phyloP scores from a whole-genome alignment of 2,797 vertebrate species.

The Epinephelus malabaricus region DNA sequence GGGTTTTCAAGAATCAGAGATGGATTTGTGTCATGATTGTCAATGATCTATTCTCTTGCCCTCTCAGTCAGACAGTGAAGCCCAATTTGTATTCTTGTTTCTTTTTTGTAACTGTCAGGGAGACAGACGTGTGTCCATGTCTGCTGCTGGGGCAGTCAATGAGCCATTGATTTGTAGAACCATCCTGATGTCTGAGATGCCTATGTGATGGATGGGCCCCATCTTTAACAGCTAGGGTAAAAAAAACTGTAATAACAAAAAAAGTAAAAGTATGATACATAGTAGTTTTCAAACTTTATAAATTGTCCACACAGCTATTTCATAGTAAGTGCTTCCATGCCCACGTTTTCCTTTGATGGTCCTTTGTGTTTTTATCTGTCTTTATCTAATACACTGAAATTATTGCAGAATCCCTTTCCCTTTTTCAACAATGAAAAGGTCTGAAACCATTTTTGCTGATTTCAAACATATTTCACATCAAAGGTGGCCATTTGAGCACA shows the following conservation, averaged over 20 bases:
- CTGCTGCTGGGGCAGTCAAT: constrained; percentile 80
- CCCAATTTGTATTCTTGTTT: constrained; percentile 79
- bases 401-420: constrained; percentile 26
- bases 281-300: constrained; percentile 58
- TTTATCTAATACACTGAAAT: constrained; percentile 33
- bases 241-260: constrained; percentile 55
- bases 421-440: constrained; percentile 40
- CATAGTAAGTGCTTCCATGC: constrained; percentile 16
- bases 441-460: constrained; percentile 42
- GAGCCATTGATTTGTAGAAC: constrained; percentile 82
- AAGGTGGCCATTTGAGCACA: constrained; percentile 46
- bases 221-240: constrained; percentile 57
- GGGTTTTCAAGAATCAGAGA: constrained; percentile 76
- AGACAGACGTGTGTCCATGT: constrained; percentile 82
- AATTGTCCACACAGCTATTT: constrained; percentile 49
- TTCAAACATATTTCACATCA: constrained; percentile 72
- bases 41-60: constrained; percentile 80
- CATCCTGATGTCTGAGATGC: constrained; percentile 72
- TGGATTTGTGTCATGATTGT: constrained; percentile 82
- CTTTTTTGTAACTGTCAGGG: constrained; percentile 81
- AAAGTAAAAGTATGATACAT: constrained; percentile 51
- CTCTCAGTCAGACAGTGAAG: constrained; percentile 74
- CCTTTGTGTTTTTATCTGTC: constrained; percentile 23
- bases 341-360: constrained; percentile 58
- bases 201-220: constrained; percentile 78